Evolutionary conservation across 2,113 vertebrate species (phyloP), one percentile per base, ranked within the genome.

Genomic region (Galeopterus variegatus): DNA sequence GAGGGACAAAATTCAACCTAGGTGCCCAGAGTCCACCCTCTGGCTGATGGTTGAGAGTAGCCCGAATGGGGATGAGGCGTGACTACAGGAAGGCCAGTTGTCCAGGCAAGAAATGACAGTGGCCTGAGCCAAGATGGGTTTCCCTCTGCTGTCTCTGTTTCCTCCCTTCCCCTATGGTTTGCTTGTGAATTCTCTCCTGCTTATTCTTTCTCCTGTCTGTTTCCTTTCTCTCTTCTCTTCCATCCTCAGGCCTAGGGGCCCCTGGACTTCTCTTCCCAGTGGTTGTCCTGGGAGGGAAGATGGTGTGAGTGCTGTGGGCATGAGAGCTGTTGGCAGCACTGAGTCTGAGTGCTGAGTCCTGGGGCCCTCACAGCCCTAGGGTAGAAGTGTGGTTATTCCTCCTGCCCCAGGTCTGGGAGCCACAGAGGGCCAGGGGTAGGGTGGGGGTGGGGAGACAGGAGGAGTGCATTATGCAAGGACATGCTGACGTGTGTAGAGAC

Each of bases 181-280:
- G 67, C 72, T 72, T 45, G 28, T 96, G 92, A 95, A 23, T 58
- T 92, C 62, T 75, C 33, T 80, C 58, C 60, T 36, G 69, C 76
- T 95, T 97, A 92, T 52, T 89, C 87, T 84, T 88, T 85, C n/a
- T 93, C 56, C 15, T 21, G n/a, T 9, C 69, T 41, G 41, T 24
- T 56, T 45, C 13, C 31, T 24, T 19, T 28, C 31, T 23, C 24
- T 58, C 70, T 85, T 14, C 21, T 36, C 36, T 48, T 48, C 62
- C 52, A 33, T 86, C 81, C 87, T 62, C 80, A 92, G 45, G 75
- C 54, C 58, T 6, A 18, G 26, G 33, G 64, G 26, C 19, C 80
- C 48, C 77, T 31, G 8, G 62, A 24, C 64, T 89, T 14, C 67
- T n/a, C 70, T 15, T 12, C 84, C 70, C 23, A n/a, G 77, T 8